phyloP scores from a whole-genome alignment of 2,888 invertebrate genomes.

The Campoletis raptor region DNA sequence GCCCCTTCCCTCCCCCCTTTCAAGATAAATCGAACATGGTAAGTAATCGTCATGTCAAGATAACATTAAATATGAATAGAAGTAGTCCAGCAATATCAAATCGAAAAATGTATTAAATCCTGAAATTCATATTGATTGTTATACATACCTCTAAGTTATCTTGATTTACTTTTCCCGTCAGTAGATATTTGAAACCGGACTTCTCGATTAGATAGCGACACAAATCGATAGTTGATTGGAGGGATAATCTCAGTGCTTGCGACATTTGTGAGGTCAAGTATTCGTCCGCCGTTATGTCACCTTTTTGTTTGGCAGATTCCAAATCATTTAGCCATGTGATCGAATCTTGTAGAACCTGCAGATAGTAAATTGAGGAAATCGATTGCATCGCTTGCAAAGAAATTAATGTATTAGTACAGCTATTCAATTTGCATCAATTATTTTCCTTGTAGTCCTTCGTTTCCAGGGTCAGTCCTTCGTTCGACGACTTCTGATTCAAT shows the following conservation, averaged over 20 bases:
- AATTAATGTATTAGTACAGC: too few species aligned
- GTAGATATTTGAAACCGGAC: not conserved
- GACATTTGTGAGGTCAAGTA: not conserved
- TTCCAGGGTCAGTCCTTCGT: not conserved
- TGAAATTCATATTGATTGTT: too few species aligned
- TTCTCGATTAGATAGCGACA: not conserved
- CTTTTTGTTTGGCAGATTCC: not conserved
- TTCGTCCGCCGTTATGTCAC: not conserved
- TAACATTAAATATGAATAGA: too few species aligned
- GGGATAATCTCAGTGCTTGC: not conserved
- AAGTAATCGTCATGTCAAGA: too few species aligned
- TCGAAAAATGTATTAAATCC: too few species aligned
- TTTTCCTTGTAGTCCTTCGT: not conserved
- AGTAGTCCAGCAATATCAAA: too few species aligned
- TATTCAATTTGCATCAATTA: not conserved
- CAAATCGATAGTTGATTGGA: not conserved
- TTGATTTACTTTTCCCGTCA: not conserved
- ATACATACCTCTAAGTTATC: not conserved
- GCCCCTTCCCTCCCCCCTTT: too few species aligned
- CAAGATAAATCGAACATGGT: too few species aligned
- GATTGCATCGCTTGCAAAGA: too few species aligned
- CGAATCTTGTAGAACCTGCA: not conserved
- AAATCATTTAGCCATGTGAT: not conserved
- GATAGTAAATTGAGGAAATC: not conserved
- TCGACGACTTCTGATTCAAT: not conserved